These are phyloP conservation scores for Hapalemur alaotrensis DNA, from an alignment of 2,797 vertebrate genomes.

Conservation along the genomic window DNA sequence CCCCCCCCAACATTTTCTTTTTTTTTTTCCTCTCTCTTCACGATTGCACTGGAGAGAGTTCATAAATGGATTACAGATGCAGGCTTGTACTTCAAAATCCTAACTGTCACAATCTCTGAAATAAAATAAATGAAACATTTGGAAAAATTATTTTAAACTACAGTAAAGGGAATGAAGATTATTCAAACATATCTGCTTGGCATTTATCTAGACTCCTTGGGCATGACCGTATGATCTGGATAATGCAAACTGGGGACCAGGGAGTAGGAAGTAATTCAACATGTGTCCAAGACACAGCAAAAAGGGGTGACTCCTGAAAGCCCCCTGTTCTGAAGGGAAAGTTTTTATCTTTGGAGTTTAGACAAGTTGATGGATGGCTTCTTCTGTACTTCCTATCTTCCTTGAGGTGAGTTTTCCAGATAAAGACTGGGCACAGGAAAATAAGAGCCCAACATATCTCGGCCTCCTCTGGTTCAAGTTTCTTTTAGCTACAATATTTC, in stretches of 20 bases:
- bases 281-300: slow-evolving; percentile 50
- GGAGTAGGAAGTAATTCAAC: slow-evolving; percentile 50
- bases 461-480: slow-evolving; percentile 41
- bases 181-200: slow-evolving; percentile 85
- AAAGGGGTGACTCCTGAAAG: slow-evolving; percentile 39
- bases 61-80: slow-evolving; percentile 92
- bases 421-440: slow-evolving; percentile 36
- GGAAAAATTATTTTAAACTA: slow-evolving; percentile 85
- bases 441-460: background rate
- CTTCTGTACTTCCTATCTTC: background rate
- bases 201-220: slow-evolving; percentile 82
- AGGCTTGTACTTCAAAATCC: slow-evolving; percentile 88
- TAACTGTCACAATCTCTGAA: slow-evolving; percentile 88
- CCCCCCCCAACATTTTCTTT: background rate
- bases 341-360: slow-evolving; percentile 37
- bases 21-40: slow-evolving; percentile 74
- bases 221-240: slow-evolving; percentile 73
- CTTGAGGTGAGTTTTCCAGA: background rate
- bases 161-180: slow-evolving; percentile 86
- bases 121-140: slow-evolving; percentile 90
- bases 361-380: background rate
- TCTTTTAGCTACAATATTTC: background rate
- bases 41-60: slow-evolving; percentile 86
- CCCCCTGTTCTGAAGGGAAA: background rate
- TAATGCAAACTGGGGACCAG: slow-evolving; percentile 57